Percentiles rank a stretch among this genome's conserved stretches.
Conservation (phyloP, 2,888 invertebrate species). For the Agrotis exclamationis region DNA sequence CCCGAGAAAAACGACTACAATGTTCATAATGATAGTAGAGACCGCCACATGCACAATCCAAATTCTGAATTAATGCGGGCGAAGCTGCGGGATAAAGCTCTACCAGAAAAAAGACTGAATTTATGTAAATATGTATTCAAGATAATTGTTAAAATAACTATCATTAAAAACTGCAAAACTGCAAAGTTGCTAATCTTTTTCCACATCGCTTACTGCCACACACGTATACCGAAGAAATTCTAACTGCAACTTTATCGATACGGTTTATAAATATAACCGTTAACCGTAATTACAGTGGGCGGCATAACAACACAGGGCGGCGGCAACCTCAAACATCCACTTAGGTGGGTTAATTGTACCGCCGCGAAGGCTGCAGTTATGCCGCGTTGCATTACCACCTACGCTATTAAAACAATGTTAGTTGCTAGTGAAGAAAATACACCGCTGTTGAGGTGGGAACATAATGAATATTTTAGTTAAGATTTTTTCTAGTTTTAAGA, state of each 20-base stretch:
- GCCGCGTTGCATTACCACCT: constrained; percentile 27
- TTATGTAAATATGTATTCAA: not conserved
- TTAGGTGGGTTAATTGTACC: constrained; percentile 61
- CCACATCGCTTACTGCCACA: not conserved
- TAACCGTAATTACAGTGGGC: constrained; percentile 49
- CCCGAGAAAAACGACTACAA: too few relatives aligned
- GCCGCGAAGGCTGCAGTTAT: constrained; percentile 43
- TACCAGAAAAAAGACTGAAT: not conserved
- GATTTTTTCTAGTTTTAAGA: not conserved
- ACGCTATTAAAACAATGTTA: constrained; percentile 19
- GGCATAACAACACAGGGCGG: constrained; percentile 37
- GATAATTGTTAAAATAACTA: not conserved
- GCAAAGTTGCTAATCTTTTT: not conserved
- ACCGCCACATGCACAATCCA: too few relatives aligned
- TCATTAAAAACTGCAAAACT: not conserved
- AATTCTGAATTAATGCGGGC: too few relatives aligned
- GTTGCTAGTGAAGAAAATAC: not conserved
- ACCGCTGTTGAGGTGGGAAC: not conserved
- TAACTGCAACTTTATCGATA: constrained; percentile 28
- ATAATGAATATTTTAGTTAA: not conserved
- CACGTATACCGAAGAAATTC: constrained; percentile 6
- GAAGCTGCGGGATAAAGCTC: too few relatives aligned
- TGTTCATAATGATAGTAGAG: too few relatives aligned
- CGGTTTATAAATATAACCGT: constrained; percentile 33
- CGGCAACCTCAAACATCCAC: constrained; percentile 48